These are phyloP conservation scores for Martes flavigula DNA, from an alignment of 2,797 vertebrate species.

Conservation along the genomic window DNA sequence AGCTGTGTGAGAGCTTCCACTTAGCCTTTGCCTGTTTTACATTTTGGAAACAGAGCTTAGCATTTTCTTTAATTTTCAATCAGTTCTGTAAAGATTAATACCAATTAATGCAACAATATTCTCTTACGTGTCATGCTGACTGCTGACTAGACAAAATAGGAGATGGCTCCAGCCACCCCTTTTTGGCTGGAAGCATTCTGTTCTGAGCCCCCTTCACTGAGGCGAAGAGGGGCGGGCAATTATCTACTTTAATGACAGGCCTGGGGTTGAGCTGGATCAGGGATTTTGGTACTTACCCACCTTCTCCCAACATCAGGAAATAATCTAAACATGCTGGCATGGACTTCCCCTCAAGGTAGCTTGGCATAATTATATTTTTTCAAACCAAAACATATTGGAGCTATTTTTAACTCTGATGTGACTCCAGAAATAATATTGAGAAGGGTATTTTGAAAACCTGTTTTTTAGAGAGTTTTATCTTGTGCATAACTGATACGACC, in stretches of 20 bases:
- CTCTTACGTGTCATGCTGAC: not conserved
- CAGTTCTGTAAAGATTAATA: constrained; percentile 20
- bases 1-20: not conserved
- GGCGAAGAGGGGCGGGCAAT: not conserved
- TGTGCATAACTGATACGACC: not conserved
- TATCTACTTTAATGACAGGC: not conserved
- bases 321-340: not conserved
- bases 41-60: not conserved
- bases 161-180: not conserved
- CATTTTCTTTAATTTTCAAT: not conserved
- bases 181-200: constrained; percentile 3
- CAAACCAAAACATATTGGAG: not conserved
- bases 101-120: not conserved
- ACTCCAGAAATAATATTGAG: not conserved
- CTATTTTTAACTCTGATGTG: not conserved
- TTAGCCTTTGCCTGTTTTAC: not conserved
- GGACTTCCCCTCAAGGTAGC: constrained; percentile 15
- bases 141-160: constrained; percentile 18
- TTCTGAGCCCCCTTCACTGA: not conserved
- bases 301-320: not conserved
- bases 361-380: not conserved
- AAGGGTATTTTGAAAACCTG: constrained; percentile 5
- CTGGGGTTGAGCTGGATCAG: not conserved
- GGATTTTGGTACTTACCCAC: not conserved
- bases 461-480: not conserved